Evolutionary conservation across 2,797 vertebrate genomes (phyloP).

Genomic region (Dendrocincla fuliginosa): DNA sequence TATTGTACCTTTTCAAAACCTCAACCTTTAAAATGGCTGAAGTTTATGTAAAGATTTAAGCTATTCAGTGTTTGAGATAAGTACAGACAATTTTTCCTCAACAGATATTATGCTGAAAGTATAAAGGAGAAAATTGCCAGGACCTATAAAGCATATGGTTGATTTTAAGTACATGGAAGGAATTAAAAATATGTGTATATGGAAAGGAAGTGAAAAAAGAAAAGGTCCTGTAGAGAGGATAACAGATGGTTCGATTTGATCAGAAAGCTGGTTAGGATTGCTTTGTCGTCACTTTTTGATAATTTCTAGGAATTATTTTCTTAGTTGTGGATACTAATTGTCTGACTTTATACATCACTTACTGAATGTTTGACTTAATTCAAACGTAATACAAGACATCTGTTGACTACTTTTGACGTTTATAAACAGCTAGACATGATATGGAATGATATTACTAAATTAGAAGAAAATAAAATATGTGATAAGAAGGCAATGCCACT

Average conservation of each 20-base stretch:
- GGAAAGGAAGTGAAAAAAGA: constrained; percentile 9
- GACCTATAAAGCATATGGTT: neutral
- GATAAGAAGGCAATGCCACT: constrained; percentile 49
- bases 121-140: constrained; percentile 9
- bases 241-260: constrained; percentile 15
- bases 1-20: neutral
- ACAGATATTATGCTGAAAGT: neutral
- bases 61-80: neutral
- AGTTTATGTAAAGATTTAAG: neutral
- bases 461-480: constrained; percentile 41
- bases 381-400: constrained; percentile 11
- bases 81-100: neutral
- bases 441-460: constrained; percentile 26
- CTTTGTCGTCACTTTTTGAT: neutral
- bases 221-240: neutral
- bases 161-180: neutral
- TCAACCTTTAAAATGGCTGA: neutral
- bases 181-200: constrained; percentile 9
- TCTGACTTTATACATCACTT: neutral
- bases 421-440: constrained; percentile 5
- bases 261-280: constrained; percentile 1
- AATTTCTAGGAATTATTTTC: neutral
- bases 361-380: neutral
- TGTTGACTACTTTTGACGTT: constrained; percentile 11
- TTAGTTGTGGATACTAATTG: neutral